Evolutionary conservation across 2,888 invertebrate genomes (phyloP).

Genomic region (Leptinotarsa tumamoca): DNA sequence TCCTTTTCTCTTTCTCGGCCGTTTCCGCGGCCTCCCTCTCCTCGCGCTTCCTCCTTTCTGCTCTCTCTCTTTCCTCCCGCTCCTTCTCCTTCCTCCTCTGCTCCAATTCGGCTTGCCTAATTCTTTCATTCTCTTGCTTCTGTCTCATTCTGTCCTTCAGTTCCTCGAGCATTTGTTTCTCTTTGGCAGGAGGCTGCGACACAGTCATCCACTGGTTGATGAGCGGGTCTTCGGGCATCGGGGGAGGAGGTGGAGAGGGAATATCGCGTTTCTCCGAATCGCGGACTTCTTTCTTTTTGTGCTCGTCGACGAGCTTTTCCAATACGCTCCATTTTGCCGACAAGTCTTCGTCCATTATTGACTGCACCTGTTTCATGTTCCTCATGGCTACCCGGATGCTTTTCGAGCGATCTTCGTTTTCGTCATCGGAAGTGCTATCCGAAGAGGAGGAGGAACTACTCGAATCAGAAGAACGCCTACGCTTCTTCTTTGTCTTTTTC

Average conservation of each 20-base stretch:
- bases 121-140: conserved; percentile 67
- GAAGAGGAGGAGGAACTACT: conserved; percentile 67
- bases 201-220: conserved; percentile 70
- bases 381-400: conserved; percentile 77
- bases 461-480: conserved; percentile 61
- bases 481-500: conserved; percentile 63
- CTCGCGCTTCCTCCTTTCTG: conserved; percentile 63
- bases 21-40: conserved; percentile 59
- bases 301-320: conserved; percentile 68
- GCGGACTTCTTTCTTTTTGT: conserved; percentile 62
- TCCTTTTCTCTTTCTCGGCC: conserved; percentile 56
- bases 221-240: conserved; percentile 58
- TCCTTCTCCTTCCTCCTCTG: conserved; percentile 62
- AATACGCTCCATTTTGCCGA: conserved; percentile 64
- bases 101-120: conserved; percentile 61
- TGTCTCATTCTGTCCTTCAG: conserved; percentile 69
- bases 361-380: conserved; percentile 68
- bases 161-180: conserved; percentile 67
- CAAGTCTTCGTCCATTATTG: conserved; percentile 66
- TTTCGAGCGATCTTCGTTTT: conserved; percentile 68
- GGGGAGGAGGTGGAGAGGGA: neutral
- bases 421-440: conserved; percentile 63
- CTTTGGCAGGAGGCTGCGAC: conserved; percentile 58
- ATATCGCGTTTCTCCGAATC: conserved; percentile 35
- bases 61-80: conserved; percentile 54